These are phyloP conservation scores for Melanostoma scalare DNA, from an alignment of 2,888 invertebrate genomes.

Conservation along the genomic window DNA sequence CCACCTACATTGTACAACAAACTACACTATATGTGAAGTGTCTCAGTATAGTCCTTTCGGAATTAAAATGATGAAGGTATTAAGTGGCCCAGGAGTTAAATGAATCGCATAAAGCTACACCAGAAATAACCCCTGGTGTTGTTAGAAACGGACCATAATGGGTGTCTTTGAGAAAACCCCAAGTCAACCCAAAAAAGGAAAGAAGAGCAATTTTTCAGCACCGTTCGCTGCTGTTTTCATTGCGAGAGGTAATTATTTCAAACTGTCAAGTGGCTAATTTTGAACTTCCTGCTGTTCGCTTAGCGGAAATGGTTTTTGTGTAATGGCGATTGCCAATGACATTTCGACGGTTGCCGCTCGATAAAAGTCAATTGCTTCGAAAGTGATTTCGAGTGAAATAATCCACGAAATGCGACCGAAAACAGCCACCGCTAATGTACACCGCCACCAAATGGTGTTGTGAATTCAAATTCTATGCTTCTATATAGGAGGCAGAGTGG, in stretches of 20 bases:
- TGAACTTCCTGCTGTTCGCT: slow-evolving; percentile 69
- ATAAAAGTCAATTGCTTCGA: slow-evolving; percentile 73
- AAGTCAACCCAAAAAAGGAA: slow-evolving; percentile 43
- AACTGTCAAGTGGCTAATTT: slow-evolving; percentile 73
- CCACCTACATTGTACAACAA: not conserved
- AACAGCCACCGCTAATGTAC: slow-evolving; percentile 73
- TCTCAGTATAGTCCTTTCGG: slow-evolving; percentile 50
- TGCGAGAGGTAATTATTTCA: slow-evolving; percentile 67
- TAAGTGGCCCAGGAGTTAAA: slow-evolving; percentile 73
- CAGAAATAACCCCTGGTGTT: slow-evolving; percentile 24
- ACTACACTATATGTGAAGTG: not conserved
- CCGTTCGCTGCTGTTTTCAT: slow-evolving; percentile 24
- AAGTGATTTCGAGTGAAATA: slow-evolving; percentile 73
- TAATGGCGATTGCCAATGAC: slow-evolving; percentile 70
- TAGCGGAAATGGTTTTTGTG: slow-evolving; percentile 70
- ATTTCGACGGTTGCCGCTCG: slow-evolving; percentile 72
- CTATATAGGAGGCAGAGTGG: slow-evolving; percentile 2
- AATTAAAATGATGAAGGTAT: slow-evolving; percentile 73
- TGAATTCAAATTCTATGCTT: slow-evolving; percentile 63
- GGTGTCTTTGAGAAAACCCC: slow-evolving; percentile 45
- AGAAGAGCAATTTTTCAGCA: slow-evolving; percentile 60
- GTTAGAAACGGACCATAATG: slow-evolving; percentile 44
- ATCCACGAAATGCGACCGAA: slow-evolving; percentile 73
- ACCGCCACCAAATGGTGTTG: slow-evolving; percentile 63
- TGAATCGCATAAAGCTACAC: slow-evolving; percentile 73